Evolutionary conservation across 2,113 vertebrate species (phyloP), one percentile per base, ranked within the genome.

Genomic region (Spermophilus dauricus): DNA sequence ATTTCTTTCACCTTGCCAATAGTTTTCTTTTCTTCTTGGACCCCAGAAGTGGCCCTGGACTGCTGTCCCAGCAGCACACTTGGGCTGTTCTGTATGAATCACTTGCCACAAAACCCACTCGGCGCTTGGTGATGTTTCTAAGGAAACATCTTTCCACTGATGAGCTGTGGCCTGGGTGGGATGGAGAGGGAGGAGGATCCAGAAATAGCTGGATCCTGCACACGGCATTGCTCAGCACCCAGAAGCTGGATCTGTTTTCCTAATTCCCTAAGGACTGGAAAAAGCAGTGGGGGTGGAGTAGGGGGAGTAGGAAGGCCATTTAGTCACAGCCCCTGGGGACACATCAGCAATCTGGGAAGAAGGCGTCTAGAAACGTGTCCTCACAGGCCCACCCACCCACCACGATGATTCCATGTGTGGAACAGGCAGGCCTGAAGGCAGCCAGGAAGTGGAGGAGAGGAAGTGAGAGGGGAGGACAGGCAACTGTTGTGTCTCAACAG

Each of bases 121-220:
- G 53, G 91, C 24, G 82, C 89, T 73, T 86, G 88, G 86, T 2
- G 94, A 75, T 95, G 97, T 98, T 98, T 96, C 97, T 98, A 97
- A 94, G 78, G 81, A 98, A 96, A 95, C 94, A 94, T 97, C 96
- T 94, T 95, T 95, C 96, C 34, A 2, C 51, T 11, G 91, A 97
- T 70, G 95, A 63, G 93, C 96, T 77, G 76, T 97, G 91, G 94
- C 83, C 63, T n/a, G 26, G 89, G 82, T 95, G 97, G 98, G 53
- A 78, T 4, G 30, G 69, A 94, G 78, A 93, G 94, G 61, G 95
- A 85, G 51, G 95, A 87, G 73, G 97, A 98, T 97, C 97, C 96
- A 96, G 98, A 98, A 99, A 98, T 75, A 98, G 80, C 88, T 70
- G 34, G 75, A 89, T 98, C 89, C 94, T 81, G 89, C 92, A 95